A percentile compares a stretch with the other conserved stretches of the same genome.
Conservation (phyloP, 1,140 invertebrate species). For the Heliconius hewitsoni region DNA sequence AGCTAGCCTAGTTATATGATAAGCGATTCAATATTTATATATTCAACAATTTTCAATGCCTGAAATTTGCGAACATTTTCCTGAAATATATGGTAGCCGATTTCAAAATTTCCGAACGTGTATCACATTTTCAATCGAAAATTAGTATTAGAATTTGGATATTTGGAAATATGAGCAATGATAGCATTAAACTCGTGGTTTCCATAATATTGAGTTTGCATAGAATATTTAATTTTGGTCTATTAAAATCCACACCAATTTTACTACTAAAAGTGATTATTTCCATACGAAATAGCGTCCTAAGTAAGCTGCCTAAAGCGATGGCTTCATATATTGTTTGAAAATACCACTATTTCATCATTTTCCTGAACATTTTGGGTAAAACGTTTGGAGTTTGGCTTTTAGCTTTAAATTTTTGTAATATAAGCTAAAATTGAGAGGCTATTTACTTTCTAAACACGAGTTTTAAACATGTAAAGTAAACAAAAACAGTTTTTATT, state of each 20-base stretch:
- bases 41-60: constrained; percentile 6
- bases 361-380: constrained; percentile 11
- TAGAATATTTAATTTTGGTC: constrained; percentile 22
- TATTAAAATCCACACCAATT: background rate
- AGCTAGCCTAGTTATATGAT: background rate
- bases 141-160: constrained; percentile 8
- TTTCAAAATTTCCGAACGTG: constrained; percentile 1
- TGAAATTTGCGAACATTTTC: constrained; percentile 2
- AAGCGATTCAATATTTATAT: constrained; percentile 3
- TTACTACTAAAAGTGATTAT: background rate
- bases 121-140: background rate
- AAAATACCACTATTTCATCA: constrained; percentile 8
- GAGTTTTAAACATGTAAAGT: background rate
- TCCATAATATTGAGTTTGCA: background rate
- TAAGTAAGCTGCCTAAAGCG: constrained; percentile 17
- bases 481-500: background rate
- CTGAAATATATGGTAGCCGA: constrained; percentile 4
- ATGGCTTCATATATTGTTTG: constrained; percentile 11
- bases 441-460: background rate
- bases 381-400: background rate
- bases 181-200: constrained; percentile 6
- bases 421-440: background rate
- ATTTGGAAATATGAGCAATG: background rate
- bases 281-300: constrained; percentile 12
- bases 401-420: constrained; percentile 4